These are phyloP conservation scores for Epirrhoe alternata DNA, from an alignment of 2,888 invertebrate genomes.

Conservation along the genomic window DNA sequence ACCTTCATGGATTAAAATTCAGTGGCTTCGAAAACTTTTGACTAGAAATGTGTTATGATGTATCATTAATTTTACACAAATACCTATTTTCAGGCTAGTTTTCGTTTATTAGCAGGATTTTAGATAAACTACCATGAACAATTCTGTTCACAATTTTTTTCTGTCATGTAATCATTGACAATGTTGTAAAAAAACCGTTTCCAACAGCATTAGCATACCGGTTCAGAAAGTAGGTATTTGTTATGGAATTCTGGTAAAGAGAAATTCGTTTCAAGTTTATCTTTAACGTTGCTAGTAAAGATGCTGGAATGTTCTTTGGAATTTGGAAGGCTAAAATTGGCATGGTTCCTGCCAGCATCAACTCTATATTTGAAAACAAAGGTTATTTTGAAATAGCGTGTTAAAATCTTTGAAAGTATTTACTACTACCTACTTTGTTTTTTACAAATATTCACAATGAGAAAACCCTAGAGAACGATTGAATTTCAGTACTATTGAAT, in stretches of 20 bases:
- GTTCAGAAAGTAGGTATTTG: background rate
- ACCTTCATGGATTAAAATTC: slow-evolving; percentile 53
- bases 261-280: slow-evolving; percentile 7
- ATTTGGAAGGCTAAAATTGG: background rate
- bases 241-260: slow-evolving; percentile 1
- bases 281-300: slow-evolving; percentile 3
- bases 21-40: slow-evolving; percentile 46
- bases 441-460: too few species aligned
- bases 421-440: too few species aligned
- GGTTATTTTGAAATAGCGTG: too few species aligned
- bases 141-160: background rate
- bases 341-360: background rate
- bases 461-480: too few species aligned
- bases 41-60: slow-evolving; percentile 51
- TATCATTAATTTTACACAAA: slow-evolving; percentile 20
- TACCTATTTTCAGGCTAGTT: too few species aligned
- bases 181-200: slow-evolving; percentile 4
- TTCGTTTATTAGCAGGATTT: too few species aligned
- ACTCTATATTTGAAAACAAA: background rate
- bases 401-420: too few species aligned
- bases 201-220: background rate
- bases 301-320: background rate
- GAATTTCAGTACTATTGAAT: too few species aligned
- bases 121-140: too few species aligned
- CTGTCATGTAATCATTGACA: background rate